These are phyloP conservation scores for Pheosia gnoma DNA, from an alignment of 2,888 invertebrate species.

Conservation along the genomic window DNA sequence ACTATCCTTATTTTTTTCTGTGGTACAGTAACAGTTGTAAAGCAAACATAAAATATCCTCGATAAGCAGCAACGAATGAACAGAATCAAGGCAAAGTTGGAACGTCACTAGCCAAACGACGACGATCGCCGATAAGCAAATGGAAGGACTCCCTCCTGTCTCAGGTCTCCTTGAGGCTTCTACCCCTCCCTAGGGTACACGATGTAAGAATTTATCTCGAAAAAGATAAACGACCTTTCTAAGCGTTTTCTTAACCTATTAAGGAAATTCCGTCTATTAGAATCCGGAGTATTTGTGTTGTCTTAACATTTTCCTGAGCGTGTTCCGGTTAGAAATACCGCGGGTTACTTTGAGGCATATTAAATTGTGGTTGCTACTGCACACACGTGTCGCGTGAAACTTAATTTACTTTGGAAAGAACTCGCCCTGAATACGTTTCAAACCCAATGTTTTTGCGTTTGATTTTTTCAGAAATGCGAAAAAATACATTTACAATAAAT, in stretches of 20 bases:
- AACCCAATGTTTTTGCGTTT: too few relatives aligned
- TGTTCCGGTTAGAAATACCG: neutral
- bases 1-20: slow-evolving; percentile 12
- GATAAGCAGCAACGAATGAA: slow-evolving; percentile 22
- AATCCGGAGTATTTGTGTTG: slow-evolving; percentile 13
- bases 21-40: slow-evolving; percentile 27
- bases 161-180: neutral
- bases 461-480: too few relatives aligned
- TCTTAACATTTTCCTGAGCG: neutral
- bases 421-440: too few relatives aligned
- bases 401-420: too few relatives aligned
- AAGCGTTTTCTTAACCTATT: slow-evolving; percentile 23
- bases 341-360: neutral
- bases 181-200: slow-evolving; percentile 11
- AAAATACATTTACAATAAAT: too few relatives aligned
- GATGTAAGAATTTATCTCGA: slow-evolving; percentile 33
- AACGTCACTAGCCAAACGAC: slow-evolving; percentile 21
- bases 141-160: too few relatives aligned
- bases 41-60: slow-evolving; percentile 23
- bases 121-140: slow-evolving; percentile 24
- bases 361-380: neutral
- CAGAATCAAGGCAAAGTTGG: slow-evolving; percentile 10
- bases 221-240: slow-evolving; percentile 23
- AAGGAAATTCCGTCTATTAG: slow-evolving; percentile 14
- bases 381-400: too few relatives aligned